Evolutionary conservation across 2,797 vertebrate genomes (phyloP).

Genomic region (Falco rusticolus): DNA sequence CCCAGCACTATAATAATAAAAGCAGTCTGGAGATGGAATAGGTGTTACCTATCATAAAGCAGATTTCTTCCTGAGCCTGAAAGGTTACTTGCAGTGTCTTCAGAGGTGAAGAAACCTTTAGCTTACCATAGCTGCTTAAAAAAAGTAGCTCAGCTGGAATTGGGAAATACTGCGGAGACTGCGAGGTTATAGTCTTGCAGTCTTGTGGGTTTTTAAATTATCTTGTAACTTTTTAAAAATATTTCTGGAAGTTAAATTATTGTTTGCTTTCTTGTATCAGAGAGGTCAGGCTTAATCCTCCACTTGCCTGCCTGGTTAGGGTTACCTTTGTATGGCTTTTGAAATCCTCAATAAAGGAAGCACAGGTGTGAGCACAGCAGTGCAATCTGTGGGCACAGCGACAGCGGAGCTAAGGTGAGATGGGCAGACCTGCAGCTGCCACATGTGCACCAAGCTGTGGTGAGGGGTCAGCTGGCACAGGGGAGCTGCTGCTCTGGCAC

Average conservation of each 20-base stretch:
- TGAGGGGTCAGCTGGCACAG: neutral
- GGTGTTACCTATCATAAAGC: neutral
- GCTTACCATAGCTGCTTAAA: neutral
- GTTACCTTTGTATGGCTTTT: neutral
- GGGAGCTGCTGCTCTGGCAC: accelerated
- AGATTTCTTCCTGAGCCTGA: neutral
- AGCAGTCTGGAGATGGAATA: neutral
- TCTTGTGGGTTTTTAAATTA: neutral
- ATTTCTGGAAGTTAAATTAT: neutral
- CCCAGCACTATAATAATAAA: neutral
- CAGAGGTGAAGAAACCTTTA: neutral
- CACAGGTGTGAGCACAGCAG: accelerated
- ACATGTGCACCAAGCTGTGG: accelerated
- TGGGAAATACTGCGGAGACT: neutral
- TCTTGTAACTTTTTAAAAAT: neutral
- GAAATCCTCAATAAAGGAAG: neutral
- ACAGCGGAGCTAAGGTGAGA: too few species aligned
- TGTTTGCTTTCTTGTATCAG: neutral
- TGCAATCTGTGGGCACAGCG: accelerated
- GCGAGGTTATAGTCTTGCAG: neutral
- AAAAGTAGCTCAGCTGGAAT: neutral
- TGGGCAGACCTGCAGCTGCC: neutral
- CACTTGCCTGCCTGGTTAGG: too few species aligned
- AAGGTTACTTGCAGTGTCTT: neutral
- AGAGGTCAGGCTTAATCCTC: neutral